These are phyloP conservation scores for Papilio dardanus DNA, from an alignment of 1,140 invertebrate genomes.

Conservation along the genomic window DNA sequence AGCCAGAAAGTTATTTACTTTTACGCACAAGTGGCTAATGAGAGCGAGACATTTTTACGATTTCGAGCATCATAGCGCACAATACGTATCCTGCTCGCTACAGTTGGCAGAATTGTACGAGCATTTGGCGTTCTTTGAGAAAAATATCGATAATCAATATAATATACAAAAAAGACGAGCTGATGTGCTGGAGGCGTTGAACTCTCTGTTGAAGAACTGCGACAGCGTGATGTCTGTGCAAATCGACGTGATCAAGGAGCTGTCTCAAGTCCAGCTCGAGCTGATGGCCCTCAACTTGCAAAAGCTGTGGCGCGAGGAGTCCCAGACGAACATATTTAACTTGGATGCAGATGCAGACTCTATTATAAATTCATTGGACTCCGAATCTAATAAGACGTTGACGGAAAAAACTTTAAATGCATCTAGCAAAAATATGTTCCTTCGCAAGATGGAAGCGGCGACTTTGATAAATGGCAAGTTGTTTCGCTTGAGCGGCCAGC, in stretches of 20 bases:
- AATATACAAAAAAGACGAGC: slow-evolving; percentile 87
- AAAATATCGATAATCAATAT: slow-evolving; percentile 86
- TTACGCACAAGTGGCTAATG: slow-evolving; percentile 86
- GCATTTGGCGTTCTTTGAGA: slow-evolving; percentile 87
- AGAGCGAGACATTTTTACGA: slow-evolving; percentile 86
- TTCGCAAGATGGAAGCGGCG: slow-evolving; percentile 74
- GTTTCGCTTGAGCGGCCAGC: slow-evolving; percentile 65
- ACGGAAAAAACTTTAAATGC: slow-evolving; percentile 69
- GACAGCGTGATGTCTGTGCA: slow-evolving; percentile 73
- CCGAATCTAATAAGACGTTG: slow-evolving; percentile 71
- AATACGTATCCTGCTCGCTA: slow-evolving; percentile 87
- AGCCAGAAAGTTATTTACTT: slow-evolving; percentile 84
- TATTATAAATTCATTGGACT: slow-evolving; percentile 68
- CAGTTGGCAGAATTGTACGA: slow-evolving; percentile 88
- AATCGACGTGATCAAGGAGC: slow-evolving; percentile 72
- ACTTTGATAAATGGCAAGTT: slow-evolving; percentile 69
- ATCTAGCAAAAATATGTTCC: slow-evolving; percentile 68
- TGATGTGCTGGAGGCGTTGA: slow-evolving; percentile 85
- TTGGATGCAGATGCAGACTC: slow-evolving; percentile 66
- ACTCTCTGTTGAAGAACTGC: slow-evolving; percentile 69
- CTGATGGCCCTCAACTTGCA: slow-evolving; percentile 83
- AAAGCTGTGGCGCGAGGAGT: slow-evolving; percentile 75
- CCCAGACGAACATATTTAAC: slow-evolving; percentile 70
- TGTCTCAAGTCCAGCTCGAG: slow-evolving; percentile 83
- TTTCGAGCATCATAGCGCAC: slow-evolving; percentile 86